phyloP scores from a whole-genome alignment of 2,888 invertebrate genomes.

The Watsonalla cultraria region DNA sequence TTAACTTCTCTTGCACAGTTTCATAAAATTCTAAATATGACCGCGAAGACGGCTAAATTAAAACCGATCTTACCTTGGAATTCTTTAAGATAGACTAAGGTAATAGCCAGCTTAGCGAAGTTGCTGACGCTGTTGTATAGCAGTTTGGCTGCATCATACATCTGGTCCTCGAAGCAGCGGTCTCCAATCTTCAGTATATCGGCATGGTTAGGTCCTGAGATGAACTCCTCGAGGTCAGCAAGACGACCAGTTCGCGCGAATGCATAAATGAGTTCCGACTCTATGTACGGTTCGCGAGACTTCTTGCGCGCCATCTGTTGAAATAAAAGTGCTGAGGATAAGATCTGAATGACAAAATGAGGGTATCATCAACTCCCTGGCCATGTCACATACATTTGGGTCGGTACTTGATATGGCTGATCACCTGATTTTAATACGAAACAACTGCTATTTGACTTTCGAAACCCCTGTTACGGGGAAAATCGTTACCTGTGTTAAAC shows the following conservation, averaged over 20 bases:
- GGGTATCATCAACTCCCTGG: no score
- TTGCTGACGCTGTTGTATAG: constrained; percentile 99
- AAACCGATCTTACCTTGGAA: constrained; percentile 84
- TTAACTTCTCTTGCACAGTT: no score
- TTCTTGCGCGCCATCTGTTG: constrained; percentile 98
- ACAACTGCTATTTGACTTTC: no score
- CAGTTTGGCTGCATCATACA: constrained; percentile 99
- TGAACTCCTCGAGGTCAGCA: constrained; percentile 98
- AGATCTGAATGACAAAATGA: no score
- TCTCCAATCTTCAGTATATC: constrained; percentile 99
- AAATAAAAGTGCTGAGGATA: no score
- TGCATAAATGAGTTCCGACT: constrained; percentile 98
- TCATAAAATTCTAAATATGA: no score
- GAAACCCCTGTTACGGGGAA: no score
- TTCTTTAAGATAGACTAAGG: constrained; percentile 97
- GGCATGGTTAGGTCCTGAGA: constrained; percentile 99
- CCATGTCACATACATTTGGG: no score
- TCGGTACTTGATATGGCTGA: no score
- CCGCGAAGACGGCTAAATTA: no score
- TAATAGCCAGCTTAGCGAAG: constrained; percentile 98
- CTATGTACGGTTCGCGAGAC: constrained; percentile 98
- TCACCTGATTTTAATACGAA: no score
- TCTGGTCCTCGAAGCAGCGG: constrained; percentile 98
- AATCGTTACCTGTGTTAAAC: no score
- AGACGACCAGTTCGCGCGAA: constrained; percentile 98